A percentile compares a stretch with the other conserved stretches of the same genome.
Evolutionary conservation across 2,113 vertebrate genomes (phyloP).

Genomic region (Eublepharis macularius): DNA sequence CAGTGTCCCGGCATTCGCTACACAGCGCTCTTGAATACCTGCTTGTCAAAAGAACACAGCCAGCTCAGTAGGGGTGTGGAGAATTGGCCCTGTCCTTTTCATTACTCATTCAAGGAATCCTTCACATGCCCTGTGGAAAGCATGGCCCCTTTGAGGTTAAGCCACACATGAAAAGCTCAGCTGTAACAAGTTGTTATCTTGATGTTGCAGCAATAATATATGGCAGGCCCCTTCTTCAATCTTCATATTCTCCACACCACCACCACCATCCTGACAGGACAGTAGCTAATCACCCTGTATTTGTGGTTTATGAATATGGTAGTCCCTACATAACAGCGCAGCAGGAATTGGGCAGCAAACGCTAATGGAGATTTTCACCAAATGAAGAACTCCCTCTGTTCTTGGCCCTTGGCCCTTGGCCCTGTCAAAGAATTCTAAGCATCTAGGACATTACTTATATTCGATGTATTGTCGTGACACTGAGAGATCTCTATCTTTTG

Average conservation of each 20-base stretch:
- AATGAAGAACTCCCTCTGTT: too few relatives aligned
- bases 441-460: too few relatives aligned
- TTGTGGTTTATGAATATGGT: too few relatives aligned
- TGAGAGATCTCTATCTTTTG: too few relatives aligned
- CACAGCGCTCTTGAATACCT: rapidly evolving
- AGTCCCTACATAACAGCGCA: too few relatives aligned
- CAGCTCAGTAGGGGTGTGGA: rapidly evolving
- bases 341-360: too few relatives aligned
- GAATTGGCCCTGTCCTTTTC: background rate
- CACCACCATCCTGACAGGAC: too few relatives aligned
- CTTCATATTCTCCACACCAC: background rate
- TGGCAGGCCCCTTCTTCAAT: background rate
- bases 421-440: too few relatives aligned
- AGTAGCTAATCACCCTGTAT: too few relatives aligned
- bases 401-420: too few relatives aligned
- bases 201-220: background rate
- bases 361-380: too few relatives aligned
- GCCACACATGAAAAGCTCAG: rapidly evolving
- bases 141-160: background rate
- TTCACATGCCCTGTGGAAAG: background rate
- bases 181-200: background rate
- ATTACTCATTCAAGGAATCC: background rate
- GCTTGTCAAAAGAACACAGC: background rate
- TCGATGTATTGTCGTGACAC: too few relatives aligned
- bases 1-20: background rate